Percentiles rank a stretch among this genome's conserved stretches.
Evolutionary conservation across 2,113 vertebrate genomes (phyloP).

Genomic region (Cryptotis parvus): DNA sequence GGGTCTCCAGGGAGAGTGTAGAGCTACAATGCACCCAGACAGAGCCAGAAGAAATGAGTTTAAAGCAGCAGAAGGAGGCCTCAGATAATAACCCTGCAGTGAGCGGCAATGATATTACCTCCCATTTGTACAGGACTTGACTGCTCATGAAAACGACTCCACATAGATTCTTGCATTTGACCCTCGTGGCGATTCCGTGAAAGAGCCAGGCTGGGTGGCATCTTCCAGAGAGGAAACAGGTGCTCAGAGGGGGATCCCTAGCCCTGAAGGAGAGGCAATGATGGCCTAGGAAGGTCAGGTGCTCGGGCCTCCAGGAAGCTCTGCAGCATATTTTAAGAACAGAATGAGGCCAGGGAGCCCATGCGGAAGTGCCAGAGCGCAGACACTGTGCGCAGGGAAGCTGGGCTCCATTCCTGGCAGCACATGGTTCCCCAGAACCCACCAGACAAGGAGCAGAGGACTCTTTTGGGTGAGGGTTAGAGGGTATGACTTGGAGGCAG

Average conservation of each 20-base stretch:
- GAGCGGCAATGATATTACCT: slow-evolving; percentile 67
- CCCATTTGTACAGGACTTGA: slow-evolving; percentile 38
- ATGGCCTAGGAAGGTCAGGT: no score
- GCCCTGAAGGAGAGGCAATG: no score
- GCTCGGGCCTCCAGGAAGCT: no score
- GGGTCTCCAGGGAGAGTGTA: slow-evolving; percentile 66
- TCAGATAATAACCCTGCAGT: slow-evolving; percentile 66
- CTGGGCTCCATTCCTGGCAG: no score
- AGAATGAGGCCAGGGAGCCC: no score
- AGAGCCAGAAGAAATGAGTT: slow-evolving; percentile 66
- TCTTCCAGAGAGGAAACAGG: slow-evolving; percentile 37
- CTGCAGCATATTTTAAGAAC: no score
- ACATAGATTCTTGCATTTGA: slow-evolving; percentile 60
- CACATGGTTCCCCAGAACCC: no score
- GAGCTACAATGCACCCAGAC: slow-evolving; percentile 65
- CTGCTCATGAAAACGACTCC: slow-evolving; percentile 26
- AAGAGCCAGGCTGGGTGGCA: slow-evolving; percentile 33
- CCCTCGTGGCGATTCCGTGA: slow-evolving; percentile 26
- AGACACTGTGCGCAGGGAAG: no score
- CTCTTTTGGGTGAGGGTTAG: slow-evolving; percentile 6
- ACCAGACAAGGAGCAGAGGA: not conserved
- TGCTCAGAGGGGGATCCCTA: not conserved
- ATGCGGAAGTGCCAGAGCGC: no score
- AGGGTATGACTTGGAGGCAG: not conserved
- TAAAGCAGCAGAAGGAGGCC: slow-evolving; percentile 67